A percentile compares a stretch with the other conserved stretches of the same genome.
Conservation (phyloP, 2,888 invertebrate genomes). For the Nesidiocoris tenuis region DNA sequence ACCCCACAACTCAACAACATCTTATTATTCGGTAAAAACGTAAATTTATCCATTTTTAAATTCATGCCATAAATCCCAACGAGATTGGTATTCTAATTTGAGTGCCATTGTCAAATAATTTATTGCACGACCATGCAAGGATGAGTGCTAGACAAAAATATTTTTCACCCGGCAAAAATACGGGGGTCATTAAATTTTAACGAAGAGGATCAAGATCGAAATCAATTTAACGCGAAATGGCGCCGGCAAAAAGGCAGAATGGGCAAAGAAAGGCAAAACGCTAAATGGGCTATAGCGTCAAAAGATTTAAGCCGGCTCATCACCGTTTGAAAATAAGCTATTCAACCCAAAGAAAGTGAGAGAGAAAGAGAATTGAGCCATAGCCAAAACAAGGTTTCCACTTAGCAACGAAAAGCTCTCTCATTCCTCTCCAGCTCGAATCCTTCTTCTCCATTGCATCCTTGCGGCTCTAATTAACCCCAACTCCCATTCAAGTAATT, state of each 20-base stretch:
- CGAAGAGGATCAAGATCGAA: constrained; percentile 13
- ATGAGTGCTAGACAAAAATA: too few relatives aligned
- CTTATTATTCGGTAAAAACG: too few relatives aligned
- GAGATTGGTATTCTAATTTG: too few relatives aligned
- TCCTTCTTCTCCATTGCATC: not conserved
- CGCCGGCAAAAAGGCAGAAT: too few relatives aligned
- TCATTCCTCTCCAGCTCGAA: not conserved
- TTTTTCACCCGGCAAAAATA: too few relatives aligned
- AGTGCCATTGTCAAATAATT: not conserved
- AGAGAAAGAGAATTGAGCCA: constrained; percentile 31
- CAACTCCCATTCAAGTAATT: constrained; percentile 41
- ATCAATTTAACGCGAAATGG: constrained; percentile 25
- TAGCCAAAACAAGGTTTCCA: constrained; percentile 41
- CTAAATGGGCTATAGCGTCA: constrained; percentile 16
- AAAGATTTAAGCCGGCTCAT: constrained; percentile 35
- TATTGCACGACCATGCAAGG: too few relatives aligned
- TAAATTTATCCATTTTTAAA: too few relatives aligned
- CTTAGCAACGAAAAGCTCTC: constrained; percentile 11
- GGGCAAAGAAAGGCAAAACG: constrained; percentile 11
- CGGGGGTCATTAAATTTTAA: not conserved
- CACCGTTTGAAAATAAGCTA: constrained; percentile 37
- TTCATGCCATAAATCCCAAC: too few relatives aligned
- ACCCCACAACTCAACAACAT: too few relatives aligned
- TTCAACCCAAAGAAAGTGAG: constrained; percentile 6
- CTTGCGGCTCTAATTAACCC: constrained; percentile 30